Percentiles rank a stretch among this genome's conserved stretches.
phyloP scores from a whole-genome alignment of 37 sponge, comb jelly and placozoan genomes.

The Geodia barretti region DNA sequence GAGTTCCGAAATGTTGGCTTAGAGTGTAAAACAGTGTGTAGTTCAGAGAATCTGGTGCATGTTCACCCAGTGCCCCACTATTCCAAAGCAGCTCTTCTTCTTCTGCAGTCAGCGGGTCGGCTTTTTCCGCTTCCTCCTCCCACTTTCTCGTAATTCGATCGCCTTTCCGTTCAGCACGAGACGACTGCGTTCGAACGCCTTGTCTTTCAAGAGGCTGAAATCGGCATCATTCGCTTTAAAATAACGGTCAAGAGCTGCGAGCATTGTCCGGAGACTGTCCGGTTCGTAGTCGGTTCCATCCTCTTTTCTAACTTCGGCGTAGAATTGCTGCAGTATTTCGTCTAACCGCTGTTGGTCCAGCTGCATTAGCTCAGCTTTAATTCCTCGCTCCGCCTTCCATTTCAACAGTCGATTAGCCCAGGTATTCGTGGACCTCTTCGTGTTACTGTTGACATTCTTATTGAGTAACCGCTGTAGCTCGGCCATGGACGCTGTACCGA shows the following conservation, averaged over 20 bases:
- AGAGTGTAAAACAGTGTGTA: slow-evolving; percentile 12
- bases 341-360: too few relatives aligned
- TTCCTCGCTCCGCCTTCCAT: too few relatives aligned
- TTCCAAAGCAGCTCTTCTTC: slow-evolving; percentile 37
- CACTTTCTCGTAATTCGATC: not conserved
- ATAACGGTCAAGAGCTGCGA: not conserved
- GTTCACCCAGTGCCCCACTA: slow-evolving; percentile 8
- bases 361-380: too few relatives aligned
- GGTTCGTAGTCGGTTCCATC: not conserved
- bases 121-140: not conserved
- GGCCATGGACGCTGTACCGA: too few relatives aligned
- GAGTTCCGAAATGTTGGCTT: slow-evolving; percentile 14
- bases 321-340: not conserved
- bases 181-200: not conserved
- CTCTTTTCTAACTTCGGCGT: not conserved
- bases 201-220: slow-evolving; percentile 9
- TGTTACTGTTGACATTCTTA: too few relatives aligned
- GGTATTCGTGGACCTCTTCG: too few relatives aligned
- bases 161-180: slow-evolving; percentile 5
- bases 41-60: slow-evolving; percentile 1
- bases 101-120: not conserved
- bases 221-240: not conserved
- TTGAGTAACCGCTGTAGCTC: too few relatives aligned
- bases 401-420: too few relatives aligned
- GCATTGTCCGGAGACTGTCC: slow-evolving; percentile 5